Conservation (phyloP, 2,113 vertebrate species). For the Albula glossodonta region DNA sequence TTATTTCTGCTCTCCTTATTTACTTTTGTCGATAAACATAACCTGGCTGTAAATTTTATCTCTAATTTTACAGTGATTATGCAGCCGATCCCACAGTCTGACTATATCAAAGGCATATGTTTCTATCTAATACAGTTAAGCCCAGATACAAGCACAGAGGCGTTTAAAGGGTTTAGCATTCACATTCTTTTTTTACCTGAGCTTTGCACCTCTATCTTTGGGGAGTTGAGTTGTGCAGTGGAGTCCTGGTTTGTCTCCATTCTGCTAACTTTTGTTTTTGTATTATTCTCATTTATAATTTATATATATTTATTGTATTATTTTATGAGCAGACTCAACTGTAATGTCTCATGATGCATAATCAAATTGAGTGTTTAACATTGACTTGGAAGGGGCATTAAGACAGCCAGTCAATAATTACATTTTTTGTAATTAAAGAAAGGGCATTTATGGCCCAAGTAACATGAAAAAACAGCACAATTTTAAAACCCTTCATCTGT, state of each 20-base stretch:
- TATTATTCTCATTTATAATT: conserved; percentile 36
- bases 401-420: too few species aligned
- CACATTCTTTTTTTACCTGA: conserved; percentile 8
- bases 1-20: conserved; percentile 40
- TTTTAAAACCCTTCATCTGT: conserved; percentile 32
- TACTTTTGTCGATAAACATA: conserved; percentile 23
- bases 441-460: conserved; percentile 36
- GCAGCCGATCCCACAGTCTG: background rate
- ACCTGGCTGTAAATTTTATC: background rate
- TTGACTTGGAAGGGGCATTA: too few species aligned
- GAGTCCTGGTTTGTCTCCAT: conserved; percentile 24
- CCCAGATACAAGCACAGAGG: too few species aligned
- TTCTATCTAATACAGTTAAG: too few species aligned
- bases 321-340: background rate
- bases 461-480: conserved; percentile 23
- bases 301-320: conserved; percentile 24
- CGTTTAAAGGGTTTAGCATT: too few species aligned
- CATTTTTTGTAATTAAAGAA: conserved; percentile 29
- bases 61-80: background rate
- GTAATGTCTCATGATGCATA: too few species aligned
- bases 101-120: too few species aligned
- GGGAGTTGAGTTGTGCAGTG: background rate
- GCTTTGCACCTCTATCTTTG: background rate
- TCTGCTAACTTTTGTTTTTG: conserved; percentile 22
- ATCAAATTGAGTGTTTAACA: too few species aligned